Percentiles rank a stretch among this genome's conserved stretches.
Evolutionary conservation across 2,113 vertebrate genomes (phyloP).

Genomic region (Hippocampus guttulatus): DNA sequence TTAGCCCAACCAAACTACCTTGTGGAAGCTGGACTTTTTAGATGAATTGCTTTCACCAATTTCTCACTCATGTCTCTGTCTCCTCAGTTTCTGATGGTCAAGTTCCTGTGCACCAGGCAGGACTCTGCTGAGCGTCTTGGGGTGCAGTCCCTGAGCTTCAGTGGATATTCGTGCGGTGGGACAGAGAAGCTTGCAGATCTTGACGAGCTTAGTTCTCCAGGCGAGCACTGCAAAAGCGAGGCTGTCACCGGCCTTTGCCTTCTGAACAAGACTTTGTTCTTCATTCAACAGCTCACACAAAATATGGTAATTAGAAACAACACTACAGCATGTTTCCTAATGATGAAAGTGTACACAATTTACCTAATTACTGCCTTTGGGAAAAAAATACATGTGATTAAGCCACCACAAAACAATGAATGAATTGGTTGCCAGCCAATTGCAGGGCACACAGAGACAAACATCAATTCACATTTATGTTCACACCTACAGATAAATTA

Average conservation of each 20-base stretch:
- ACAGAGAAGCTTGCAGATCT: conserved; percentile 67
- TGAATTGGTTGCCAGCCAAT: too few relatives aligned
- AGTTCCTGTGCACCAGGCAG: conserved; percentile 90
- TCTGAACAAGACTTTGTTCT: conserved; percentile 88
- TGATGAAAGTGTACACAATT: neutral
- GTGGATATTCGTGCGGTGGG: conserved; percentile 81
- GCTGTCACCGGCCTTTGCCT: conserved; percentile 79
- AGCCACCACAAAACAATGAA: too few relatives aligned
- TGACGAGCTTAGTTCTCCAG: conserved; percentile 66
- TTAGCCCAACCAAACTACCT: too few relatives aligned
- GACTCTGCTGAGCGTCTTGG: conserved; percentile 89
- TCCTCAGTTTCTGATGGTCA: conserved; percentile 93
- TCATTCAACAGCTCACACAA: conserved; percentile 90
- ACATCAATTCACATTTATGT: too few relatives aligned
- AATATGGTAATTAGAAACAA: conserved; percentile 79
- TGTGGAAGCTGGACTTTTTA: neutral
- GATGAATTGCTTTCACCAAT: neutral
- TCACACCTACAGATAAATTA: too few relatives aligned
- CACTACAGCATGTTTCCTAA: neutral
- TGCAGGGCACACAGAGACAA: too few relatives aligned
- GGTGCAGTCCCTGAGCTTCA: conserved; percentile 83
- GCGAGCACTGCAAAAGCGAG: conserved; percentile 48
- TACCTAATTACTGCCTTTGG: neutral
- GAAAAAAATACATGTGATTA: neutral
- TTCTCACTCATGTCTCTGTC: neutral